phyloP scores from a whole-genome alignment of 2,113 vertebrate genomes.

The Lamprologus ornatipinnis region DNA sequence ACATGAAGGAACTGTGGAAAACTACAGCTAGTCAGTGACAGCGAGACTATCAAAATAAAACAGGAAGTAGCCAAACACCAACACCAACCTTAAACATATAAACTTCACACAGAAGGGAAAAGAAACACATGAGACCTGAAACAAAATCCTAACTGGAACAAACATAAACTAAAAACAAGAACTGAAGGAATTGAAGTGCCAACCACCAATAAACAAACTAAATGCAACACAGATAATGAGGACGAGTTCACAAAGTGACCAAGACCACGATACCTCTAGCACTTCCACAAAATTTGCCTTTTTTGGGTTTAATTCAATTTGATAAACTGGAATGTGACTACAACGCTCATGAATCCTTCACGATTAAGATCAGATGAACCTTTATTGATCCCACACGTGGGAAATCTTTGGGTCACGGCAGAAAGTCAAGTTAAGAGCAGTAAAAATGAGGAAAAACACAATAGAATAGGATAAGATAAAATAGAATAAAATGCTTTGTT shows the following conservation, averaged over 20 bases:
- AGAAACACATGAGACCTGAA: not conserved
- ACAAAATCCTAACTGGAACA: not conserved
- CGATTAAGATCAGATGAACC: not conserved
- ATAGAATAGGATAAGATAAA: not conserved
- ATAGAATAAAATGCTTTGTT: not conserved
- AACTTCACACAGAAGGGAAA: not conserved
- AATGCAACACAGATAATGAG: not conserved
- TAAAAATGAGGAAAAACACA: not conserved
- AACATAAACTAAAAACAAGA: not conserved
- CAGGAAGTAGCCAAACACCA: not conserved
- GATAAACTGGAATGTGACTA: not conserved
- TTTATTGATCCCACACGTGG: not conserved
- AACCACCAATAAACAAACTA: not conserved
- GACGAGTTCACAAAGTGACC: not conserved
- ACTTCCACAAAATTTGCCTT: not conserved
- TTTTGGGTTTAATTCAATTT: not conserved
- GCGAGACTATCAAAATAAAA: not conserved
- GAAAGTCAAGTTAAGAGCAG: not conserved
- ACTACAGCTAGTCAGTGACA: not conserved
- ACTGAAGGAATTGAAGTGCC: not conserved
- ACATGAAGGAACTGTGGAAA: not conserved
- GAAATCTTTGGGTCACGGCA: not conserved
- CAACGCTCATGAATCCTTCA: not conserved
- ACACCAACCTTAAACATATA: not conserved
- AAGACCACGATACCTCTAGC: not conserved